Evolutionary conservation across 2,113 vertebrate genomes (phyloP).

Genomic region (Oophaga pumilio): DNA sequence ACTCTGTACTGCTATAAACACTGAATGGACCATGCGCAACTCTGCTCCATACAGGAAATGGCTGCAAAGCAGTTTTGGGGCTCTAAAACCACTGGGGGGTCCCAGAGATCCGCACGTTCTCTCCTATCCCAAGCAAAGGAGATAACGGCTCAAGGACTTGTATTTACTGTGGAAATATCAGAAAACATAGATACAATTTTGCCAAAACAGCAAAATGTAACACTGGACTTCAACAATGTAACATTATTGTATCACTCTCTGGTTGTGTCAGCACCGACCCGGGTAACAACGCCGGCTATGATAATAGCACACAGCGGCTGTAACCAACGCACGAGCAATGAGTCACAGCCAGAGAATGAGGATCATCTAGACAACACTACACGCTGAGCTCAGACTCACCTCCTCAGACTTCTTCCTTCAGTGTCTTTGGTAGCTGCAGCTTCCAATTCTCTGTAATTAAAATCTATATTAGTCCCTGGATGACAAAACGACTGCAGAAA

Average conservation of each 20-base stretch:
- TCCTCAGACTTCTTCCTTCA: constrained; percentile 89
- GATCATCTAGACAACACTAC: neutral
- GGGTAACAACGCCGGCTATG: neutral
- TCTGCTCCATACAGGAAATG: too few relatives aligned
- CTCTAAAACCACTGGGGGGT: too few relatives aligned
- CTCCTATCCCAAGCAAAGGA: too few relatives aligned
- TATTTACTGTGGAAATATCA: too few relatives aligned
- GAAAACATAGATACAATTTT: too few relatives aligned
- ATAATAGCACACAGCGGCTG: neutral
- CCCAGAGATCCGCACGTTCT: too few relatives aligned
- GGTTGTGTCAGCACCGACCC: neutral
- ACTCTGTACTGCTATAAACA: too few relatives aligned
- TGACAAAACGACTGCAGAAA: constrained; percentile 60
- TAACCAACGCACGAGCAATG: neutral
- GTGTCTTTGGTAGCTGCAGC: constrained; percentile 99
- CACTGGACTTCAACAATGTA: neutral
- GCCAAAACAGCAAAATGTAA: too few relatives aligned
- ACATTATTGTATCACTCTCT: neutral
- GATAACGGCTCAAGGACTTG: too few relatives aligned
- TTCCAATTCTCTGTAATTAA: constrained; percentile 90
- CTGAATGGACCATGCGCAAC: too few relatives aligned
- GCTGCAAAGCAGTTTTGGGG: too few relatives aligned
- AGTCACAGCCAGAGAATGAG: neutral
- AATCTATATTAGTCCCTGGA: constrained; percentile 62
- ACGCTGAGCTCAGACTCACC: constrained; percentile 69